Conservation (phyloP, 2,797 vertebrate species). For the Margarornis squamiger region DNA sequence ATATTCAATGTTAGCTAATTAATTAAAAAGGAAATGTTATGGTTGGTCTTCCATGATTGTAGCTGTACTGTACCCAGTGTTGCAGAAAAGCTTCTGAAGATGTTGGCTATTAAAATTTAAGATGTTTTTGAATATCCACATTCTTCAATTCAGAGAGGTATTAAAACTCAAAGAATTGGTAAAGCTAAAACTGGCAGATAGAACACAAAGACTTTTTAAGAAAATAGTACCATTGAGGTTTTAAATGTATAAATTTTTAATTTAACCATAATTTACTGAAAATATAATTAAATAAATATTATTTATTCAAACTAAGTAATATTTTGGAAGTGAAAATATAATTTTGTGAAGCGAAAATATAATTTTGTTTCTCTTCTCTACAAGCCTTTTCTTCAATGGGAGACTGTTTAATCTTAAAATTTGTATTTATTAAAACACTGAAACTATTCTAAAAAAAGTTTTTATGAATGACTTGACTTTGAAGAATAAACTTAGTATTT, state of each 20-base stretch:
- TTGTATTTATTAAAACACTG: background rate
- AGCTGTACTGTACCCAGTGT: background rate
- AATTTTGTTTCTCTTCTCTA: background rate
- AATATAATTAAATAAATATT: background rate
- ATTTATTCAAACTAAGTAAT: background rate
- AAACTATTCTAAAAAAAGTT: background rate
- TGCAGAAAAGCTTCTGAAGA: background rate
- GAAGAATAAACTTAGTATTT: background rate
- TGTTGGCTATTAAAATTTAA: background rate
- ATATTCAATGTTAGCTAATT: background rate
- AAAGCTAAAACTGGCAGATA: background rate
- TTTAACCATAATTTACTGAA: background rate
- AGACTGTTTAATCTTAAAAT: background rate
- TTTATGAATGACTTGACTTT: background rate
- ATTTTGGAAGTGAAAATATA: background rate
- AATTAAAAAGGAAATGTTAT: background rate
- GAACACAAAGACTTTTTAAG: background rate
- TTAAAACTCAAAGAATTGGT: background rate
- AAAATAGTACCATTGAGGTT: background rate
- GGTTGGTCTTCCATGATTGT: background rate
- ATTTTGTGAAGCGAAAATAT: slow-evolving; percentile 6
- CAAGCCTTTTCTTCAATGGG: background rate
- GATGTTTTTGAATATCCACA: background rate
- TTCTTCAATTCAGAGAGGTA: background rate
- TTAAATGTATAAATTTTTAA: background rate